A percentile compares a stretch with the other conserved stretches of the same genome.
phyloP scores from a whole-genome alignment of 1,140 invertebrate species.

The Probaryconus sp. region DNA sequence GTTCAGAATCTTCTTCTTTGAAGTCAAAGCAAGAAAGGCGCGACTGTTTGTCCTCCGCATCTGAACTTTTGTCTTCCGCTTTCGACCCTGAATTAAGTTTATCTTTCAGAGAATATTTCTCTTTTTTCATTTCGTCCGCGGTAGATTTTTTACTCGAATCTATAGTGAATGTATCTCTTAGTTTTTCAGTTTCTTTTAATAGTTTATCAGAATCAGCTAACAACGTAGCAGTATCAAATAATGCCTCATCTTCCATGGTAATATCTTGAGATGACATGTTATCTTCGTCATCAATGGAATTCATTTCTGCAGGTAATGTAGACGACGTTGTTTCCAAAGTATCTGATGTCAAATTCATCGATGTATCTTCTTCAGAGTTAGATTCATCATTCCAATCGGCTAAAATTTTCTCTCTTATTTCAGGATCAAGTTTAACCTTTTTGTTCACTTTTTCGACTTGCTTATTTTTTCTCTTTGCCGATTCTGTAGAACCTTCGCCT shows the following conservation, averaged over 20 bases:
- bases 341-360: slow-evolving; percentile 22
- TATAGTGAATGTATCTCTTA: slow-evolving; percentile 3
- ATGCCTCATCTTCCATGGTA: slow-evolving; percentile 11
- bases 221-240: slow-evolving; percentile 58
- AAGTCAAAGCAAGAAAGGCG: slow-evolving; percentile 80
- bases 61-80: slow-evolving; percentile 29
- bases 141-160: slow-evolving; percentile 43
- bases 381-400: slow-evolving; percentile 77
- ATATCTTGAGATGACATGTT: slow-evolving; percentile 39
- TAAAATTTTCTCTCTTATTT: slow-evolving; percentile 73
- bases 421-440: slow-evolving; percentile 74
- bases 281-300: slow-evolving; percentile 1
- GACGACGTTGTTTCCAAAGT: slow-evolving; percentile 22
- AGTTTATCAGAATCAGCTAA: slow-evolving; percentile 68
- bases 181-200: slow-evolving; percentile 64
- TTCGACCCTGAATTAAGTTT: slow-evolving; percentile 23
- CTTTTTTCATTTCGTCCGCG: slow-evolving; percentile 29
- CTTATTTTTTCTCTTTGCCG: slow-evolving; percentile 69
- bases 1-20: slow-evolving; percentile 78
- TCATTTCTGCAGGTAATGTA: slow-evolving; percentile 4
- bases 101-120: slow-evolving; percentile 43
- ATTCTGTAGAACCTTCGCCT: slow-evolving; percentile 57
- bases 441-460: slow-evolving; percentile 67
- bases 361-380: slow-evolving; percentile 63
- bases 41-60: slow-evolving; percentile 71